These are phyloP conservation scores for Petrocephalus zakoni DNA, from an alignment of 2,113 vertebrate genomes.

Conservation along the genomic window DNA sequence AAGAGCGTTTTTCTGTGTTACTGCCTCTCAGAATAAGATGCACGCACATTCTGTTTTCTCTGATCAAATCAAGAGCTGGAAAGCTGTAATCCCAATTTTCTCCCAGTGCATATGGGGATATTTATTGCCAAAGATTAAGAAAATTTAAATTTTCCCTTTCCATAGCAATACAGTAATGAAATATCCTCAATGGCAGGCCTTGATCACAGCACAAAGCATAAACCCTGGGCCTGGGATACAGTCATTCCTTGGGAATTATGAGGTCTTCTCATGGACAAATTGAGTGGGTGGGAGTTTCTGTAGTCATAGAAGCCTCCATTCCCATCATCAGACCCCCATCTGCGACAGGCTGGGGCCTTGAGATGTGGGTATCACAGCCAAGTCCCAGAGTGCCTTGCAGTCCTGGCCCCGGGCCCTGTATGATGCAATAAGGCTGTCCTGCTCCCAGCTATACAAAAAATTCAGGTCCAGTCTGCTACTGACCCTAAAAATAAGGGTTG, in stretches of 20 bases:
- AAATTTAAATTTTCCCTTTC: slow-evolving; percentile 11
- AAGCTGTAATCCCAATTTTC: not conserved
- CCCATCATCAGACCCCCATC: not conserved
- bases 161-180: slow-evolving; percentile 6
- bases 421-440: not conserved
- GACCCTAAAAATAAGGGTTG: not conserved
- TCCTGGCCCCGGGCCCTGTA: not conserved
- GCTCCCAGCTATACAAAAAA: not conserved
- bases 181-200: slow-evolving; percentile 6
- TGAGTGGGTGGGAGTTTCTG: not conserved
- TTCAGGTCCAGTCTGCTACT: not conserved
- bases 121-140: slow-evolving; percentile 6
- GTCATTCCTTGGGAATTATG: not conserved
- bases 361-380: not conserved
- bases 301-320: not conserved
- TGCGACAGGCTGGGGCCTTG: not conserved
- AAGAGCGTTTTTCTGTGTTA: not conserved
- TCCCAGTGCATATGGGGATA: slow-evolving; percentile 2
- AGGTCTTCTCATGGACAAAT: not conserved
- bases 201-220: not conserved
- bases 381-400: not conserved
- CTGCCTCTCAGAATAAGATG: not conserved
- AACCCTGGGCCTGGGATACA: not conserved
- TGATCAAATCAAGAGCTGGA: not conserved
- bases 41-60: not conserved